Base-by-base conservation (phyloP, 2,797 vertebrate genomes). In the Scleropages formosus region DNA sequence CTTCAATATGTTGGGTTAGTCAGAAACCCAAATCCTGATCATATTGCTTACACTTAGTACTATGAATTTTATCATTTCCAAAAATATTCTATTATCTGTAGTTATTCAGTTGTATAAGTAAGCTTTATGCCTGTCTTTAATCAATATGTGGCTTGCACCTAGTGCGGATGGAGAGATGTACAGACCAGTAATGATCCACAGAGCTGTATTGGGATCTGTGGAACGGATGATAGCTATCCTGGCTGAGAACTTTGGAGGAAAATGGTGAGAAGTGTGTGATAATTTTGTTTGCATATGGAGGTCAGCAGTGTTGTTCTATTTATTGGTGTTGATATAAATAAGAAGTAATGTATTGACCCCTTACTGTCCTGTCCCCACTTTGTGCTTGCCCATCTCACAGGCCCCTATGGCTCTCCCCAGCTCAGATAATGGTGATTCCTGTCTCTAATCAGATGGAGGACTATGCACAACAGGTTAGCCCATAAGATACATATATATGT, bases 341-440 rank as follows among this genome's bases (percentile, higher is more conserved):
- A 53, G 53, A 51, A 53, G 0, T 13, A 7, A 9, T 58, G n/a
- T 72, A 16, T 24, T 60, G 31, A 6, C 39, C 2, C 39, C 2
- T 39, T 39, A 31, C 31, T 6, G n/a, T n/a, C n/a, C n/a, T n/a
- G n/a, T n/a, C n/a, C n/a, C n/a, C n/a, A n/a, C n/a, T n/a, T n/a
- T n/a, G n/a, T n/a, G n/a, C n/a, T n/a, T n/a, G n/a, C 26, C 46
- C 20, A 20, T 77, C 44, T 12, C 24, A 56, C 22, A 98, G 96
- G 96, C 96, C 96, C 0, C 83, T 98, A 74, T 98, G 96, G 96
- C 81, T 98, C 74, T 98, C 96, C 9, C 96, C 96, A 0, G 88
- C 87, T 20, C 96, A 98, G 86, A 85, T 94, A 62, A 91, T 93
- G 83, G 93, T 98, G 13, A 85, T 98, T 74, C 95, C 96, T 20